phyloP scores from a whole-genome alignment of 2,113 vertebrate species.

The Pogona vitticeps region DNA sequence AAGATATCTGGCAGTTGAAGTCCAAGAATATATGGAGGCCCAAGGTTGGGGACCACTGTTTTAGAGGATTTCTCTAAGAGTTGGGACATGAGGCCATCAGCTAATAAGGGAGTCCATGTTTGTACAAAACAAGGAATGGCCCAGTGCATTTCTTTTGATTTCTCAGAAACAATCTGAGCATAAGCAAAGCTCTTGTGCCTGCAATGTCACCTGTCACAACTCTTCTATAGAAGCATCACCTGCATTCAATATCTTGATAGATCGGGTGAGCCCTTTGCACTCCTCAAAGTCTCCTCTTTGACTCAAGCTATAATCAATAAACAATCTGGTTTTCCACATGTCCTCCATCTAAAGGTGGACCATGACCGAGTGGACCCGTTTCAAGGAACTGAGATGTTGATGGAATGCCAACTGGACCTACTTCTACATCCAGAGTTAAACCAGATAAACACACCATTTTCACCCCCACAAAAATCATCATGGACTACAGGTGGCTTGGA shows the following conservation, averaged over 20 bases:
- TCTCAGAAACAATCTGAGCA: neutral
- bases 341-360: neutral
- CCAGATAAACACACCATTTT: neutral
- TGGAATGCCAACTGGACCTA: too few relatives aligned
- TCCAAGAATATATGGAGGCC: too few relatives aligned
- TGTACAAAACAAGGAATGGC: neutral
- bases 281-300: neutral
- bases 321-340: too few relatives aligned
- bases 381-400: neutral
- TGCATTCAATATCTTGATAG: neutral
- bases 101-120: too few relatives aligned
- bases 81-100: neutral
- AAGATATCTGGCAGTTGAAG: too few relatives aligned
- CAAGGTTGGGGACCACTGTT: too few relatives aligned
- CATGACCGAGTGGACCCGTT: too few relatives aligned
- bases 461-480: fast-evolving
- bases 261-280: too few relatives aligned
- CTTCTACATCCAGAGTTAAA: neutral
- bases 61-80: neutral
- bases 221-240: neutral
- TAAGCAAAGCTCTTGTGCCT: neutral
- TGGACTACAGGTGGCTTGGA: too few relatives aligned
- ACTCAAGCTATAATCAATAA: neutral
- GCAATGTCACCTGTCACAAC: neutral
- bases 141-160: neutral